phyloP scores from a whole-genome alignment of 1,140 invertebrate genomes.

The Temnothorax longispinosus region DNA sequence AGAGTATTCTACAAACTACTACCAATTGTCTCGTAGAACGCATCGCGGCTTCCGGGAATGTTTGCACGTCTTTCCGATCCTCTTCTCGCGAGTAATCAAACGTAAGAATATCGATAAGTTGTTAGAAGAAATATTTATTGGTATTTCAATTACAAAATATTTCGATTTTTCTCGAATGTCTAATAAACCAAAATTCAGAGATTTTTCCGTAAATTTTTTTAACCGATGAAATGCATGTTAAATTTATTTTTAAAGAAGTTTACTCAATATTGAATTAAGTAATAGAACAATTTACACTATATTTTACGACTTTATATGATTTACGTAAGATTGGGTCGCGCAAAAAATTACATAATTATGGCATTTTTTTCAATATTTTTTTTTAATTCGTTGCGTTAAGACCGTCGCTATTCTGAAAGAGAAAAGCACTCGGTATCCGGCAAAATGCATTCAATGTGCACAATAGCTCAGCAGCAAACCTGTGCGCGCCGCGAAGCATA shows the following conservation, averaged over 20 bases:
- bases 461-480: constrained; percentile 64
- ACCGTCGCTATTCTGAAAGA: background rate
- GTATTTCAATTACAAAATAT: background rate
- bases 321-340: background rate
- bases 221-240: background rate
- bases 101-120: background rate
- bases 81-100: background rate
- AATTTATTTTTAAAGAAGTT: background rate
- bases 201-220: background rate
- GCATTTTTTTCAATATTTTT: background rate
- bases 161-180: background rate
- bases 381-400: background rate
- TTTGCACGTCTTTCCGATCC: constrained; percentile 13
- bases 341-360: background rate
- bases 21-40: constrained; percentile 37
- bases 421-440: background rate
- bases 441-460: constrained; percentile 48
- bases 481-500: constrained; percentile 53
- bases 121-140: background rate
- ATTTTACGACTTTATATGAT: background rate
- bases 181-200: background rate
- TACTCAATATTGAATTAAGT: background rate
- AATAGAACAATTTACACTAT: background rate
- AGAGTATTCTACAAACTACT: background rate
- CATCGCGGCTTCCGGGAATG: background rate